Evolutionary conservation across 2,888 invertebrate species (phyloP), one percentile per base, ranked within the genome.

Genomic region (Teleiodes luculella): DNA sequence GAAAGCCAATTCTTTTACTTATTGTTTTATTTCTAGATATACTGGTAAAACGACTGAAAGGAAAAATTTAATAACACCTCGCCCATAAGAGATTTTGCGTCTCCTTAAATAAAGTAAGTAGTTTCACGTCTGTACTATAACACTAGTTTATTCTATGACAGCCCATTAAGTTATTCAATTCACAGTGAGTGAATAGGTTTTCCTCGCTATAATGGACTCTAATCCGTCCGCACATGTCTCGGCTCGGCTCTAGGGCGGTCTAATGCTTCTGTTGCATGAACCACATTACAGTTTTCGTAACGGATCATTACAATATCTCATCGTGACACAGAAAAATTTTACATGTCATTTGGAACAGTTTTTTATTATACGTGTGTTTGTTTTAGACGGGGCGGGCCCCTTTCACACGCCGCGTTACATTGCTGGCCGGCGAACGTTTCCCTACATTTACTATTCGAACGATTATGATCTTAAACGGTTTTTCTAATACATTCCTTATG

Each of bases 281-380:
- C 76, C 80, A 77, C 81, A 82, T 86, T 81, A 86, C 72, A 74
- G 75, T 78, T 83, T 83, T 85, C 82, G 87, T 84, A 83, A 88
- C 87, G 88, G 81, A 69, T 80, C 88, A 88, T 89, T 88, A 89
- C 80, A 80, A 86, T 89, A 83, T 84, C 79, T 88, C 85, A 87
- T 87, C 72, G 81, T 87, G 89, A 87, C 89, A 77, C 78, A 85
- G 88, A 89, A 86, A 87, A 87, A 85, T 89, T 86, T 81, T 74
- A 85, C 86, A 79, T 87, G 86, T 86, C 85, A 88, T 89, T 88
- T 86, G 80, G 82, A 74, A 65, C 76, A 72, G 78, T 83, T 85
- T 85, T 82, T 43, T 43, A 43, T 28, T 13, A 11, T 80, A 82
- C 67, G 79, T 78, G 76, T 87, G 83, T 89, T 88, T 86, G 88